Evolutionary conservation across 2,797 vertebrate species (phyloP).

Genomic region (Psittacula echo): DNA sequence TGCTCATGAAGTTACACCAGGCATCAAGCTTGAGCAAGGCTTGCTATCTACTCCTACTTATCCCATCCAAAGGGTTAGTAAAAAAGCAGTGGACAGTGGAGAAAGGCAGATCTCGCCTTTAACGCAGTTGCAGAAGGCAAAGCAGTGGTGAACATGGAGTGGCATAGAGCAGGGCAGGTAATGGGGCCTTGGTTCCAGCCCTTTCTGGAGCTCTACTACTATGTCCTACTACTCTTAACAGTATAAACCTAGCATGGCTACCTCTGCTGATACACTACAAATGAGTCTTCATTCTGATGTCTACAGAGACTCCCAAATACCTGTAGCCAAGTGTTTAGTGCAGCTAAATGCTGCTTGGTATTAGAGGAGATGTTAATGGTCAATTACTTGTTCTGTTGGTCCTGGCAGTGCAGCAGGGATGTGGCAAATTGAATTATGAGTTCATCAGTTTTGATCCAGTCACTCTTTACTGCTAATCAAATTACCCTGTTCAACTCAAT

Average conservation of each 20-base stretch:
- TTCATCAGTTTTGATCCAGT: neutral
- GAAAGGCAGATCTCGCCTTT: neutral
- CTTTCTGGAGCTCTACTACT: neutral
- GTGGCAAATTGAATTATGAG: neutral
- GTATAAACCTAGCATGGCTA: neutral
- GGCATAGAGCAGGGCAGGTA: neutral
- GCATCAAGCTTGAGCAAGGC: neutral
- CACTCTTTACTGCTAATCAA: neutral
- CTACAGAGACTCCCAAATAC: neutral
- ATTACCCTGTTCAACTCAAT: neutral
- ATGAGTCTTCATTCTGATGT: neutral
- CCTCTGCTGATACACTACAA: neutral
- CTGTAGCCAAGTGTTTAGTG: neutral
- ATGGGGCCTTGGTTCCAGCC: neutral
- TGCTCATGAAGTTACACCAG: neutral
- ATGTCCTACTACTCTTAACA: neutral
- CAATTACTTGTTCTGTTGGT: neutral
- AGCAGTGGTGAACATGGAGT: neutral
- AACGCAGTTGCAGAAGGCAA: neutral
- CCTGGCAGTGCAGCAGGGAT: neutral
- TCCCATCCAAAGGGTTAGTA: neutral
- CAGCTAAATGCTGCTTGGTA: neutral
- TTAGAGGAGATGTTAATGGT: neutral
- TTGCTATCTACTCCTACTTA: neutral
- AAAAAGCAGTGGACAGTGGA: neutral